A percentile compares a stretch with the other conserved stretches of the same genome.
Conservation (phyloP, 2,113 vertebrate genomes). For the Galeopterus variegatus region DNA sequence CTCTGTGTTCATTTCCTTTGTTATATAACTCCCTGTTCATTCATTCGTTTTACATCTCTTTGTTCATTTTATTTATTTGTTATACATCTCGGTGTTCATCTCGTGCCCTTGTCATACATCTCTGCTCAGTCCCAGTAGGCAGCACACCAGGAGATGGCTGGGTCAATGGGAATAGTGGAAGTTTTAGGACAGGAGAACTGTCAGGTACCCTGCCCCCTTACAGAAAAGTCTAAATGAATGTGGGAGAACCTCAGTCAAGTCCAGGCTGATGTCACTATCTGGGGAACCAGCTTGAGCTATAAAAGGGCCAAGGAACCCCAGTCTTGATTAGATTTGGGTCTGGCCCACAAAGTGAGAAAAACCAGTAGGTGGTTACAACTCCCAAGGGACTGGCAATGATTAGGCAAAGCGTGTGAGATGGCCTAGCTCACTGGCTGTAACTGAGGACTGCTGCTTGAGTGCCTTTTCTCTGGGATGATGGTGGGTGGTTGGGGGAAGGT, state of each 20-base stretch:
- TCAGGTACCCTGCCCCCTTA: background rate
- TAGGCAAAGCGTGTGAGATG: background rate
- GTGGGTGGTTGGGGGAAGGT: background rate
- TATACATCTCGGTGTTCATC: background rate
- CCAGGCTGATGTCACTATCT: background rate
- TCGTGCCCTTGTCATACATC: fast-evolving
- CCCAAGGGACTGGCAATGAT: background rate
- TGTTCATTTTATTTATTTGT: background rate
- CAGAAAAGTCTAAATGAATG: background rate
- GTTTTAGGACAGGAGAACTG: background rate
- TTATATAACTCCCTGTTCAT: background rate
- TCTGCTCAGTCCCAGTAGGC: background rate
- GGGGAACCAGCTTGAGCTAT: background rate
- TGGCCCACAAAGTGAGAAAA: background rate
- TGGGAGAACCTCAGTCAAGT: background rate
- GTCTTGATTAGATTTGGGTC: background rate
- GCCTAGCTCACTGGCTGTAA: background rate
- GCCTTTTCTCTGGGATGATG: background rate
- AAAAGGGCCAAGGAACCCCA: background rate
- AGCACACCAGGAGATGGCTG: background rate
- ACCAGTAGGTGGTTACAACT: background rate
- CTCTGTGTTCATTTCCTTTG: background rate
- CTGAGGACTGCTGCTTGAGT: background rate
- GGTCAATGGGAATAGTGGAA: background rate
- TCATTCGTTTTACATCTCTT: background rate